Evolutionary conservation across 2,113 vertebrate genomes (phyloP).

Genomic region (Xyliphius kryptos): DNA sequence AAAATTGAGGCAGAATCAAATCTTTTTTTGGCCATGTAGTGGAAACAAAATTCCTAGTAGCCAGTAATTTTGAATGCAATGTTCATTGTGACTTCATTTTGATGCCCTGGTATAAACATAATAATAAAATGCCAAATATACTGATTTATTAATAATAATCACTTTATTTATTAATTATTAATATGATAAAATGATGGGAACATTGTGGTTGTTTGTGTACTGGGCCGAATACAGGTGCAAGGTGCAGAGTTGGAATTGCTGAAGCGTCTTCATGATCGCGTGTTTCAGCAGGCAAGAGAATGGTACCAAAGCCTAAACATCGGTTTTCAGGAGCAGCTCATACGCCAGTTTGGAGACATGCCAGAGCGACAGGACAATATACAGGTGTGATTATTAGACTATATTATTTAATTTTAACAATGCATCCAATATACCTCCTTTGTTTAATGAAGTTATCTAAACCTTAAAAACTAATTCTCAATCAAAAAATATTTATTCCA

Average conservation of each 20-base stretch:
- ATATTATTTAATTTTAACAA: neutral
- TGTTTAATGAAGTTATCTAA: neutral
- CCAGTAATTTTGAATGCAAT: neutral
- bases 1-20: no score
- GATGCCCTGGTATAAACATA: no score
- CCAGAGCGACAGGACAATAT: slow-evolving; percentile 77
- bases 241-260: slow-evolving; percentile 72
- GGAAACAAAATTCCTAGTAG: no score
- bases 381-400: slow-evolving; percentile 63
- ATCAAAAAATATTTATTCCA: no score
- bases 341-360: slow-evolving; percentile 68
- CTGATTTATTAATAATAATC: no score
- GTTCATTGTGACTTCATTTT: neutral
- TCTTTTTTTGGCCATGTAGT: no score
- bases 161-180: neutral
- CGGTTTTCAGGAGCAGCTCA: slow-evolving; percentile 65
- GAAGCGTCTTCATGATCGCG: slow-evolving; percentile 73
- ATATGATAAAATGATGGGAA: neutral
- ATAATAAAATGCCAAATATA: no score
- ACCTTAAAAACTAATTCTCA: neutral
- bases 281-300: slow-evolving; percentile 74
- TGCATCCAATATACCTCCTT: neutral
- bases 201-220: slow-evolving; percentile 6
- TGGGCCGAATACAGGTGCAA: slow-evolving; percentile 57
- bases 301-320: slow-evolving; percentile 69